Base-by-base conservation (phyloP, 2,888 invertebrate genomes). In the Epistrophe grossulariae region DNA sequence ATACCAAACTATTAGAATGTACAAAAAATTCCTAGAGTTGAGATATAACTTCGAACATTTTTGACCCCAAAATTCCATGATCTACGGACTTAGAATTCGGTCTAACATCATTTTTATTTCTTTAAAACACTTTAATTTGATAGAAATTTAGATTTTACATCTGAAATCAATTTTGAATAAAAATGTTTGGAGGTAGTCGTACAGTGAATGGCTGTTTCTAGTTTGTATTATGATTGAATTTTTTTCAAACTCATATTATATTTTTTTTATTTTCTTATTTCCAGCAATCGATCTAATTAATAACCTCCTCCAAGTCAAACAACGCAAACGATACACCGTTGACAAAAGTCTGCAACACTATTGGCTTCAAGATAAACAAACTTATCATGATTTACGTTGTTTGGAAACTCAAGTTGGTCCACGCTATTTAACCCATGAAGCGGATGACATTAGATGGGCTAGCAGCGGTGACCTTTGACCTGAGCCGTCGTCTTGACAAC, bases 271-370 rank as follows among this genome's bases (percentile, higher is more conserved):
- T 64, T 38, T 31, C 31, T 19, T 10, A 19, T 13, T 66, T 84
- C 0, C 62, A 98, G 99, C 99, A 83, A 98, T 99, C 93, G 99
- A 99, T 94, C 95, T 99, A 90, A 99, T 99, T 91, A 99, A 98
- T 94, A 99, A 99, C 94, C 94, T 99, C 90, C 95, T 99, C 84
- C 99, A 99, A 96, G 99, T 98, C 89, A 98, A 98, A 93, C 97
- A 98, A 92, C 95, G 98, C 90, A 99, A 99, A 93, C 95, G 99
- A 31, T 98, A 96, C 91, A 98, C 98, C 0, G 99, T 99, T 77
- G 99, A 99, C 94, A 99, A 99, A 94, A 98, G 99, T 80, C 94
- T 99, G 88, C 95, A 96, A 90, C 99, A 99, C 93, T 95, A 96
- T 89, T 99, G 99, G 99, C 95, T 99, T 89, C 99, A 99, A 95